These are phyloP conservation scores for Pitangus sulphuratus DNA, from an alignment of 2,797 vertebrate genomes.

Conservation along the genomic window DNA sequence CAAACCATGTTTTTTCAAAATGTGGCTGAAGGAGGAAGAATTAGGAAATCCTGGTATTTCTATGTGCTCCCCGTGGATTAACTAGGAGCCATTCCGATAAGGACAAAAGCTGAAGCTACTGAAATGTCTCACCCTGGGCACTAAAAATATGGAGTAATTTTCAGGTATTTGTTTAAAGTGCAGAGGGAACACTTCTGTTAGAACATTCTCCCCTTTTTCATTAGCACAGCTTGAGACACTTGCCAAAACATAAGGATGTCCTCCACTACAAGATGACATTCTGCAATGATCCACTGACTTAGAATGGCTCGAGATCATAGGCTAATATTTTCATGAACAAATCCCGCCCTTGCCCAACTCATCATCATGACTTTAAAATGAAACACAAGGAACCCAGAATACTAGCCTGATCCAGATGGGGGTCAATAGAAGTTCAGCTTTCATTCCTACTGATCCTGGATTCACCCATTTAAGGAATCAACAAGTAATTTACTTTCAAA, in stretches of 20 bases:
- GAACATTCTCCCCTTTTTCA: not conserved
- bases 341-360: not conserved
- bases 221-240: not conserved
- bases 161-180: not conserved
- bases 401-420: not conserved
- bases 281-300: not conserved
- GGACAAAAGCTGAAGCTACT: not conserved
- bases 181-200: not conserved
- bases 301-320: rapidly evolving
- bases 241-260: not conserved
- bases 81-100: not conserved
- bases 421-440: not conserved
- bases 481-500: not conserved
- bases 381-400: not conserved
- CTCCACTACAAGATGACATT: not conserved
- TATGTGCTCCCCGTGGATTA: not conserved
- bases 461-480: not conserved
- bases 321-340: not conserved
- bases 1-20: not conserved
- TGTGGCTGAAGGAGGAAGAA: not conserved
- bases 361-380: not conserved
- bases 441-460: not conserved
- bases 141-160: not conserved
- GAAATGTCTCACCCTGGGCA: not conserved
- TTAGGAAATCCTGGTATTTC: not conserved